Base-by-base conservation (phyloP, 2,888 invertebrate genomes). In the Megastigmus dorsalis region DNA sequence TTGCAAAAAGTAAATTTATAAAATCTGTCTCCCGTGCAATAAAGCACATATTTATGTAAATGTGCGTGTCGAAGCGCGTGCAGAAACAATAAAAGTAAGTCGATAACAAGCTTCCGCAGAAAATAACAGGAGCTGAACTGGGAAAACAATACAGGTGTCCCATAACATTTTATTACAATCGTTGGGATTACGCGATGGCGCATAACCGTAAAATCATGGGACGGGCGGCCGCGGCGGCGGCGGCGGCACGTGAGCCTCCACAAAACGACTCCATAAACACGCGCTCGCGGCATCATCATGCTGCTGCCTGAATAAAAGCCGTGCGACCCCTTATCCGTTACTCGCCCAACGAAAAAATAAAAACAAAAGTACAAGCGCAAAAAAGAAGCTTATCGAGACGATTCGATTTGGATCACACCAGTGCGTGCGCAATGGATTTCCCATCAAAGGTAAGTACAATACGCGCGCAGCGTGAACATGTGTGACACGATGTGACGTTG, bases 151-250 rank as follows among this genome's bases (percentile, higher is more conserved):
- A 75, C 75, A 75, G 75, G 75, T 75, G 75, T 75, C 75, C 75
- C 70, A 75, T 76, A 73, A 76, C 63, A 45, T 76, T 73, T 76
- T 73, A 76, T 73, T 65, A 73, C 69, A 72, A 69, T 72, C 72
- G 72, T 30, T 23, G 13, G 6, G 59, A 69, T 76, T 73, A 73
- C 60, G 55, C 55, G 52, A 52, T 33, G 43, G 28, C 26, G 30
- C n/a, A 43, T 26, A 43, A 2, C 30, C 65, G 63, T 72, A 72
- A 66, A 72, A 60, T 20, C 38, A 7, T 13, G 33, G 26, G 36
- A 7, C n/a, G n/a, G n/a, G n/a, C n/a, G n/a, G n/a, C n/a, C n/a
- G n/a, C n/a, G n/a, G n/a, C n/a, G n/a, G n/a, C n/a, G n/a, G n/a
- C n/a, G n/a, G n/a, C 33, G 9, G 33, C 43, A 52, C 57, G 69